A percentile compares a stretch with the other conserved stretches of the same genome.
These are phyloP conservation scores for Aleadryas rufinucha DNA, from an alignment of 2,113 vertebrate genomes.

Conservation along the genomic window DNA sequence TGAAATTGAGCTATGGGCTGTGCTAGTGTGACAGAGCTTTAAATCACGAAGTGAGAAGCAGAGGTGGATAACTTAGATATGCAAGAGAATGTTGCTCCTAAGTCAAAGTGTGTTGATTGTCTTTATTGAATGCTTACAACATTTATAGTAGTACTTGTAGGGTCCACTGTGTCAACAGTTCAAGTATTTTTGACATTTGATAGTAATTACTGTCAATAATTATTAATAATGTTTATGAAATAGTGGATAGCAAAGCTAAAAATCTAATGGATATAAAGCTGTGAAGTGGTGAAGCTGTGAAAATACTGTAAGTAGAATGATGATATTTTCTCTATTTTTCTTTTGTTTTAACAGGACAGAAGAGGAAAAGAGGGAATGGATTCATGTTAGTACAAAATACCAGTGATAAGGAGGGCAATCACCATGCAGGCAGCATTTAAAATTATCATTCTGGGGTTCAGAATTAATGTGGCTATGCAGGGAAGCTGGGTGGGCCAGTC, in stretches of 20 bases:
- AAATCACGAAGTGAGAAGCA: not conserved
- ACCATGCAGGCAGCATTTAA: not conserved
- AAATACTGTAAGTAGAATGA: not conserved
- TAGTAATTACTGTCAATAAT: not conserved
- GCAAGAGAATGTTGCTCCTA: not conserved
- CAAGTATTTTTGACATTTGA: not conserved
- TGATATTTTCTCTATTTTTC: not conserved
- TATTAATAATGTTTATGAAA: not conserved
- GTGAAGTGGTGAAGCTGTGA: no score
- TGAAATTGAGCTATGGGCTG: not conserved
- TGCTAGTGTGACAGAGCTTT: not conserved
- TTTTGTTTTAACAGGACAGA: conserved; percentile 82
- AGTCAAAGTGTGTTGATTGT: not conserved
- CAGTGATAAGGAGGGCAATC: not conserved
- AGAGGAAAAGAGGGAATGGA: conserved; percentile 95
- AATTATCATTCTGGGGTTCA: not conserved
- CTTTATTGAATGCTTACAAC: not conserved
- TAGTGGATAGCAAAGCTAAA: not conserved
- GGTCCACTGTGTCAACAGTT: not conserved
- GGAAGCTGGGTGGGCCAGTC: not conserved
- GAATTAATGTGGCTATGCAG: not conserved
- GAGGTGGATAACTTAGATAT: not conserved
- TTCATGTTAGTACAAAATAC: conserved; percentile 79
- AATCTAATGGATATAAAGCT: not conserved
- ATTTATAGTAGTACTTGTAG: not conserved